Evolutionary conservation across 2,113 vertebrate genomes (phyloP), one percentile per base, ranked within the genome.

Genomic region (Salminus brasiliensis): DNA sequence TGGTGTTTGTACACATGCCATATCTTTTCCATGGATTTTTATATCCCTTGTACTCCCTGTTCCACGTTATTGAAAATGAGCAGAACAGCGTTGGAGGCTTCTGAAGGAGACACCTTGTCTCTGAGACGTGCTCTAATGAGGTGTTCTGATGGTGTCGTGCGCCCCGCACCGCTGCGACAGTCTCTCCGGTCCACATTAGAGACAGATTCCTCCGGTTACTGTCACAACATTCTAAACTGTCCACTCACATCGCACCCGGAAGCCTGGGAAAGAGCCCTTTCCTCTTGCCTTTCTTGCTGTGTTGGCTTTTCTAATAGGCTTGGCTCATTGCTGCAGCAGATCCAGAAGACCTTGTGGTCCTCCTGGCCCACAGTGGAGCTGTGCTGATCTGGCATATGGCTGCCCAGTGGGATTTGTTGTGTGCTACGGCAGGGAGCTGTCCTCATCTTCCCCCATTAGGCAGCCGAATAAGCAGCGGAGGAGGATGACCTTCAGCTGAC

Each of bases 331-430:
- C 73, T 73, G 45, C 74, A 78, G 78, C 80, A 72, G 53, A 76
- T 71, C 62, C 78, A 74, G 53, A 70, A 83, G 84, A 72, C 84
- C 84, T 83, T 85, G 81, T 66, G 84, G 49, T 72, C 84, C 84
- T 83, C 59, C 75, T 49, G 84, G 84, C 81, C 84, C 78, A 60
- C 55, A 66, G 57, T 59, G 74, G 30, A 78, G 67, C 55, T 70
- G 29, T 78, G 78, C 84, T 75, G 78, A 75, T 81, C 68, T 77
- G 76, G 74, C 84, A 83, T 83, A 83, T 81, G 84, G 84, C 75
- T 49, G 41, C 81, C 79, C 79, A 72, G 81, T 78, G 55, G 75
- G 84, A 78, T 79, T 81, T 80, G 74, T 59, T 78, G 69, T 63
- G 66, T 55, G 63, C 39, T 69, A 25, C 80, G 75, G 80, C 80